These are phyloP conservation scores for Dreissena rostriformis DNA, from an alignment of 1,140 invertebrate genomes.

Conservation along the genomic window DNA sequence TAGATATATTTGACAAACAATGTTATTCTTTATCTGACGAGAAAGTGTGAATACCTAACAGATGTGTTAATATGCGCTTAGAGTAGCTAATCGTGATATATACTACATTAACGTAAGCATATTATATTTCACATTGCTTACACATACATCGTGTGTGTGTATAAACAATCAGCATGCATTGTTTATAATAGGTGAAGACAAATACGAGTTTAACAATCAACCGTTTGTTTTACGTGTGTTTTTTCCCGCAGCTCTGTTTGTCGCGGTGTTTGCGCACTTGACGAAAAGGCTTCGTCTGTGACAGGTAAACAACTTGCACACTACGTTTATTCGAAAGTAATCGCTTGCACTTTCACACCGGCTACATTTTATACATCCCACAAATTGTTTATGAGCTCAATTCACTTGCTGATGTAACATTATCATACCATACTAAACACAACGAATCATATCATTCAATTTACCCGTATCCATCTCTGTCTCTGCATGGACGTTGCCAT, in stretches of 20 bases:
- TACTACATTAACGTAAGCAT: neutral
- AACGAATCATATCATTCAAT: no score
- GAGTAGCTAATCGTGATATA: no score
- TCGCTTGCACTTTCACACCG: neutral
- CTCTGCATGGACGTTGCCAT: no score
- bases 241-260: neutral
- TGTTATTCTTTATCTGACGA: no score
- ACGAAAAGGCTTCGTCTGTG: neutral
- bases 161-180: neutral
- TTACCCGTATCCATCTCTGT: no score
- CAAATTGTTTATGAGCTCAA: no score
- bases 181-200: neutral
- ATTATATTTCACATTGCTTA: neutral
- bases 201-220: neutral
- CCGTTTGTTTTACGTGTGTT: no score
- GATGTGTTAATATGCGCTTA: no score
- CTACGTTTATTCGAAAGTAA: neutral
- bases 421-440: no score
- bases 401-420: no score
- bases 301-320: neutral
- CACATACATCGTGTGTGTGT: neutral
- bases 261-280: neutral
- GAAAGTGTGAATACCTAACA: no score
- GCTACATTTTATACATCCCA: no score
- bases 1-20: neutral